Evolutionary conservation across 2,797 vertebrate genomes (phyloP).

Genomic region (Macropus fuliginosus): DNA sequence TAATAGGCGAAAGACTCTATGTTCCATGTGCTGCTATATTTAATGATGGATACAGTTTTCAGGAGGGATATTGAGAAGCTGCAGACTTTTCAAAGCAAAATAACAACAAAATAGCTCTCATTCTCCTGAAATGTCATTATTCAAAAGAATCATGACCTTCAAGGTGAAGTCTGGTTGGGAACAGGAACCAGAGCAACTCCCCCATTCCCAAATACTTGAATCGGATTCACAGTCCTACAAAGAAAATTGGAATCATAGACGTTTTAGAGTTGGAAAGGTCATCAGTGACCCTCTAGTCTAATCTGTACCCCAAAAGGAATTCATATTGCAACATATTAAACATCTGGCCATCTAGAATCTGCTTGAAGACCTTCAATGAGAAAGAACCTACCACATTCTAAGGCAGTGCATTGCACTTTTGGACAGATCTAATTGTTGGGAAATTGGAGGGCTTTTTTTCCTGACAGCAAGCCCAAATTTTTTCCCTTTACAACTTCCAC

Average conservation of each 20-base stretch:
- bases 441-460: neutral
- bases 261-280: neutral
- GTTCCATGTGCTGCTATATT: conserved; percentile 71
- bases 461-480: neutral
- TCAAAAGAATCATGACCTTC: neutral
- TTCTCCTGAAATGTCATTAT: neutral
- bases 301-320: neutral
- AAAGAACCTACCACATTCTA: neutral
- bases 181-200: fast-evolving
- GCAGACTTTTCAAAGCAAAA: conserved; percentile 62
- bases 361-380: neutral
- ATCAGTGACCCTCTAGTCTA: neutral
- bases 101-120: neutral
- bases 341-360: neutral
- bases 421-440: neutral
- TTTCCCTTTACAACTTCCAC: conserved; percentile 7
- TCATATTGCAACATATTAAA: neutral
- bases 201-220: fast-evolving
- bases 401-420: neutral
- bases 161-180: fast-evolving
- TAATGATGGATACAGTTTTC: conserved; percentile 66
- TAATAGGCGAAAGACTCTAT: conserved; percentile 77
- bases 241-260: neutral
- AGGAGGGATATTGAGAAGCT: conserved; percentile 62
- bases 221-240: neutral